These are phyloP conservation scores for Zonitis immaculata DNA, from an alignment of 2,888 invertebrate genomes.

Conservation along the genomic window DNA sequence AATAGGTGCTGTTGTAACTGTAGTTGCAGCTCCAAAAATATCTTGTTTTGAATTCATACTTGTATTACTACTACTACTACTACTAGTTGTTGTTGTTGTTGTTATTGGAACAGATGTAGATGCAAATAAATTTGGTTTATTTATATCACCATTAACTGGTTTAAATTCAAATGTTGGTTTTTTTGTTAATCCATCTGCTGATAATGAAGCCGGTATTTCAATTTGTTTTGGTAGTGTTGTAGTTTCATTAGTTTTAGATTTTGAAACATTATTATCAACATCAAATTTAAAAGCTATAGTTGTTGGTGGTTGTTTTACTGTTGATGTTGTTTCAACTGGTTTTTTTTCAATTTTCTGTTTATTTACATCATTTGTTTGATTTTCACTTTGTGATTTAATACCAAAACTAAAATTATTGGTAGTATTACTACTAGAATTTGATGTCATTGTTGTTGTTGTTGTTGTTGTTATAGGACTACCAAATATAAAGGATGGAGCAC, in stretches of 20 bases:
- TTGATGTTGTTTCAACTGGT: constrained; percentile 9
- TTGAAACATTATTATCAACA: not conserved
- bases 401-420: constrained; percentile 10
- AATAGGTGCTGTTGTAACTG: constrained; percentile 15
- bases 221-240: not conserved
- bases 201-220: not conserved
- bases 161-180: constrained; percentile 5
- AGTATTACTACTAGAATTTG: not conserved
- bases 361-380: constrained; percentile 20
- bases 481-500: constrained; percentile 23
- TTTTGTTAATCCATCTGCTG: not conserved
- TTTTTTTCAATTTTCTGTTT: constrained; percentile 25
- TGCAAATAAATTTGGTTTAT: not conserved
- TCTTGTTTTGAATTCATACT: constrained; percentile 6
- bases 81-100: constrained; percentile 3
- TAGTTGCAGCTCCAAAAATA: constrained; percentile 5
- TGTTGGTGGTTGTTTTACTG: constrained; percentile 10
- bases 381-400: constrained; percentile 5
- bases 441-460: constrained; percentile 5
- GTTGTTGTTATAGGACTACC: constrained; percentile 18
- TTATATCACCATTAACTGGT: constrained; percentile 6
- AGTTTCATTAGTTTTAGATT: not conserved
- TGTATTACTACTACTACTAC: constrained; percentile 1
- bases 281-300: constrained; percentile 36
- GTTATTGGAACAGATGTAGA: not conserved